phyloP scores from a whole-genome alignment of 1,140 invertebrate genomes.

The Liolophura sinensis region DNA sequence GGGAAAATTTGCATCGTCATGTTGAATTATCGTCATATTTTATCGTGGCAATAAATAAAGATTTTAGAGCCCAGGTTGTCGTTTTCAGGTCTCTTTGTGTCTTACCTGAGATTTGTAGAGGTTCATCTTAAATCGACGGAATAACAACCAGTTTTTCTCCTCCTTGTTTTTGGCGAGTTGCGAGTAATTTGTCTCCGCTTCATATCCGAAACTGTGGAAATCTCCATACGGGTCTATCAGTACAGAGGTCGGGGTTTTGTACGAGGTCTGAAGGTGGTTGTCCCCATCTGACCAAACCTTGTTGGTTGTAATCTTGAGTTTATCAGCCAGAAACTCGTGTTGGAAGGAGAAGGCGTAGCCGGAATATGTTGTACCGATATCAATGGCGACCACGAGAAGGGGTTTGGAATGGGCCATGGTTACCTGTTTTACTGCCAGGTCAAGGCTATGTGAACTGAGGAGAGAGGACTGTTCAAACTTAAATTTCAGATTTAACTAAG shows the following conservation, averaged over 20 bases:
- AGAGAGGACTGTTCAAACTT: no score
- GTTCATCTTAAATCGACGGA: constrained; percentile 23
- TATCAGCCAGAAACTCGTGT: constrained; percentile 21
- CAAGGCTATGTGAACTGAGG: no score
- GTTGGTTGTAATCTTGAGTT: constrained; percentile 19
- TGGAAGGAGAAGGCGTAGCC: constrained; percentile 34
- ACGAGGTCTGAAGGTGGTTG: constrained; percentile 7
- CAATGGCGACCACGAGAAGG: constrained; percentile 28
- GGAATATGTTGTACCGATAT: constrained; percentile 32
- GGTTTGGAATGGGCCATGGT: not conserved
- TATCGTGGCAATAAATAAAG: no score
- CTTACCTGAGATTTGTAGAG: constrained; percentile 21
- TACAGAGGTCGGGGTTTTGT: constrained; percentile 15
- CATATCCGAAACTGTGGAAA: constrained; percentile 23
- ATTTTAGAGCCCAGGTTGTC: no score
- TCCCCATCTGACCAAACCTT: constrained; percentile 14
- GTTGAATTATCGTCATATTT: no score
- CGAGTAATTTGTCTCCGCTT: constrained; percentile 18
- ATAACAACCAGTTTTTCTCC: constrained; percentile 17
- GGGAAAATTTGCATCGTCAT: no score
- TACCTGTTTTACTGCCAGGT: no score
- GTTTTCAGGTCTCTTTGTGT: no score
- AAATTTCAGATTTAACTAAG: no score
- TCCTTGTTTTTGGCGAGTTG: constrained; percentile 14
- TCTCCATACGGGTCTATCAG: constrained; percentile 13